Base-by-base conservation (phyloP, 1,140 invertebrate genomes). In the Colletes gigas region DNA sequence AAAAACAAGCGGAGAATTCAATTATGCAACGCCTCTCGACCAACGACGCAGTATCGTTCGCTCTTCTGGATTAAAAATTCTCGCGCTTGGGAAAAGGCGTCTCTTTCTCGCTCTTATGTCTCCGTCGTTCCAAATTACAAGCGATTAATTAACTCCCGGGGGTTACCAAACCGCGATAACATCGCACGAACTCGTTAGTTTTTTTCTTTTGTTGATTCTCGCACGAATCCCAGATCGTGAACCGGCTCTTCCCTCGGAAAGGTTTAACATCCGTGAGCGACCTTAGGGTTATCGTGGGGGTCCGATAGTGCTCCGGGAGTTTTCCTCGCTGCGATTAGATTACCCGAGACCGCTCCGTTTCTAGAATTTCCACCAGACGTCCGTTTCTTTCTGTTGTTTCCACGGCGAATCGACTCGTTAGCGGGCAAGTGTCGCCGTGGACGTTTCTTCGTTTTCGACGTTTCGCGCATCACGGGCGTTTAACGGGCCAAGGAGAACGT, bases 301-400 rank as follows among this genome's bases (percentile, higher is more conserved):
- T 2, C 12, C 39, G 80, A 85, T 85, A 81, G 71, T 12, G 73
- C 63, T 78, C 44, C 62, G 57, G 65, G 66, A 67, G 70, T 85
- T 85, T 79, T 65, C 52, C 60, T 82, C 57, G 9, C 50, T 59
- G 30, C 69, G 77, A 86, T 86, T 86, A 86, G 84, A 86, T 86
- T 85, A 75, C 15, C 12, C 68, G 55, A 82, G 52, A 63, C 47
- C 47, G 67, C 44, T 85, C 70, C 41, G 81, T 62, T 70, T 78
- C 39, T 79, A 85, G 84, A 84, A 74, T 73, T 84, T 75, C 83
- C 63, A 52, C 55, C 62, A 76, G 70, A 39, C 60, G 78, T 19
- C 4, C 9, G 14, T n/a, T 12, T 9, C 3, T 17, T 50, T n/a
- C 39, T 6, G n/a, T 57, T 17, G 41, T 69, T 17, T 60, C 8